These are phyloP conservation scores for Pseudomyrmex concolor DNA, from an alignment of 1,140 invertebrate species.

Conservation along the genomic window DNA sequence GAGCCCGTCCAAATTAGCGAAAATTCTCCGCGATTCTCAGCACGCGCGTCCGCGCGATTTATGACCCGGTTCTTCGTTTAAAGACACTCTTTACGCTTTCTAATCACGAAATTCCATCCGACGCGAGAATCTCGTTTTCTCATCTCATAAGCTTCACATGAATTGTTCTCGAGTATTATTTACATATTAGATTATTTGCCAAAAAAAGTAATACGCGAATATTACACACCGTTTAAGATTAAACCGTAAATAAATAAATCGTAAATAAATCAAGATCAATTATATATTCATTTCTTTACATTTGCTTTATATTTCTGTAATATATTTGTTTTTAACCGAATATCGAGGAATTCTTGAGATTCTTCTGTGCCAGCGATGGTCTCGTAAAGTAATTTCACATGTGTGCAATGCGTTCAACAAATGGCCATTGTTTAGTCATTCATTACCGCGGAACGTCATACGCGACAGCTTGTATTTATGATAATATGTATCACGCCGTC, in stretches of 20 bases:
- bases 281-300: no score
- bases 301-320: no score
- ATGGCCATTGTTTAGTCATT: constrained; percentile 9
- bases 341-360: neutral
- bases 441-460: constrained; percentile 1
- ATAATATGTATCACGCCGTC: neutral
- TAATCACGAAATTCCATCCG: constrained; percentile 12
- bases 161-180: constrained; percentile 32
- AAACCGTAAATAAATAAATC: no score
- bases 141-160: neutral
- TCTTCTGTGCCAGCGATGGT: neutral
- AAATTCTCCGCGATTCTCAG: constrained; percentile 20
- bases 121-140: neutral
- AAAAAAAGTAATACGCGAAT: no score
- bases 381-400: constrained; percentile 16
- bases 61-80: neutral
- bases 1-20: constrained; percentile 36
- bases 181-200: neutral
- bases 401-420: constrained; percentile 6
- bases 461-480: neutral
- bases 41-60: constrained; percentile 22
- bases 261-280: no score
- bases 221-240: no score
- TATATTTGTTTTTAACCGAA: no score
- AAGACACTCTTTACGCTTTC: constrained; percentile 24